phyloP scores from a whole-genome alignment of 2,113 vertebrate species.

The Tylochromis polylepis region DNA sequence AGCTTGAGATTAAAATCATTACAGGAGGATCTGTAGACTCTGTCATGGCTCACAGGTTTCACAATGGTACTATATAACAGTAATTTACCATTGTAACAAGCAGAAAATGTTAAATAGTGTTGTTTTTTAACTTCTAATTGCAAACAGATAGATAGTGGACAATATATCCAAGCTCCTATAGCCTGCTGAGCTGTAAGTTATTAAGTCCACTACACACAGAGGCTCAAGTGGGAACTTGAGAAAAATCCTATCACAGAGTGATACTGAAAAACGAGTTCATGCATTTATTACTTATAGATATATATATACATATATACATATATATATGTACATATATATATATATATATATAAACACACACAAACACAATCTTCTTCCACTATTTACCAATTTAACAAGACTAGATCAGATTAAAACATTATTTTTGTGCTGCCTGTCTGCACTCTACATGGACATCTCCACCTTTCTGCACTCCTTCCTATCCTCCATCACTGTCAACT shows the following conservation, averaged over 20 bases:
- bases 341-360: background rate
- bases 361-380: background rate
- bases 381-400: background rate
- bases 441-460: background rate
- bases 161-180: background rate
- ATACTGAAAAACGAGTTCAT: too few relatives aligned
- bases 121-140: background rate
- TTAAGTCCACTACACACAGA: background rate
- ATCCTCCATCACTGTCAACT: background rate
- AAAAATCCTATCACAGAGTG: too few relatives aligned
- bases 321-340: too few relatives aligned
- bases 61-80: background rate
- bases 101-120: background rate
- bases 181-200: background rate
- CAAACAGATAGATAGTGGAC: background rate
- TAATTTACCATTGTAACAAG: background rate
- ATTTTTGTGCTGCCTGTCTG: background rate
- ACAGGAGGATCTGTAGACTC: constrained; percentile 12
- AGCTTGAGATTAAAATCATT: constrained; percentile 67
- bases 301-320: too few relatives aligned
- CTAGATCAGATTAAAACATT: background rate
- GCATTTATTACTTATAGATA: too few relatives aligned
- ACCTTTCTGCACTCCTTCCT: background rate
- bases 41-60: background rate
- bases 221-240: background rate